A percentile compares a stretch with the other conserved stretches of the same genome.
Evolutionary conservation across 2,797 vertebrate species (phyloP).

Genomic region (Antennarius maculatus): DNA sequence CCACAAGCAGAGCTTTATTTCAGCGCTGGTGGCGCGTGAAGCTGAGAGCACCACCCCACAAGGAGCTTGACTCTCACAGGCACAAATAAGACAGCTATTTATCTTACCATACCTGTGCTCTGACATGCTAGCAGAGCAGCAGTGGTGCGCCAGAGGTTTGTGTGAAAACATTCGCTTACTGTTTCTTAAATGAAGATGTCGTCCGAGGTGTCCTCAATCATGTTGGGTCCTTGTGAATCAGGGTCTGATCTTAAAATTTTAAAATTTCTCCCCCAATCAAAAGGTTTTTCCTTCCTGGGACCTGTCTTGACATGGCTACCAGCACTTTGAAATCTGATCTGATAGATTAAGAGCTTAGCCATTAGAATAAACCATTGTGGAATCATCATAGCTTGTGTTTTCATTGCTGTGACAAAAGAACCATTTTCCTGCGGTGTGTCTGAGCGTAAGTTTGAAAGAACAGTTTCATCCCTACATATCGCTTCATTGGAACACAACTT

Average conservation of each 20-base stretch:
- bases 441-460: conserved; percentile 24
- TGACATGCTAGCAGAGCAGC: conserved; percentile 67
- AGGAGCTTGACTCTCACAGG: conserved; percentile 72
- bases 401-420: conserved; percentile 27
- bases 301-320: conserved; percentile 70
- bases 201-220: conserved; percentile 60
- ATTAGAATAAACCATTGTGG: conserved; percentile 77
- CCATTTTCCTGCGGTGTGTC: conserved; percentile 38
- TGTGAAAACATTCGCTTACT: conserved; percentile 66
- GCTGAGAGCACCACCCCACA: conserved; percentile 79
- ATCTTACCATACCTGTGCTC: conserved; percentile 76
- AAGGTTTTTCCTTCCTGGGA: conserved; percentile 72
- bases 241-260: conserved; percentile 63
- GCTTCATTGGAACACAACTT: conserved; percentile 20
- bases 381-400: conserved; percentile 61
- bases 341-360: conserved; percentile 77
- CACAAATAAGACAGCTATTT: conserved; percentile 74
- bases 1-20: conserved; percentile 85
- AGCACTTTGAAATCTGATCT: conserved; percentile 78
- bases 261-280: conserved; percentile 60
- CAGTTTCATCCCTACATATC: conserved; percentile 16
- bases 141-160: conserved; percentile 57
- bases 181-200: conserved; percentile 56
- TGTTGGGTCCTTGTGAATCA: conserved; percentile 47
- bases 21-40: conserved; percentile 80